Conservation (phyloP, 2,888 invertebrate species). For the Minunthozetes semirufus region DNA sequence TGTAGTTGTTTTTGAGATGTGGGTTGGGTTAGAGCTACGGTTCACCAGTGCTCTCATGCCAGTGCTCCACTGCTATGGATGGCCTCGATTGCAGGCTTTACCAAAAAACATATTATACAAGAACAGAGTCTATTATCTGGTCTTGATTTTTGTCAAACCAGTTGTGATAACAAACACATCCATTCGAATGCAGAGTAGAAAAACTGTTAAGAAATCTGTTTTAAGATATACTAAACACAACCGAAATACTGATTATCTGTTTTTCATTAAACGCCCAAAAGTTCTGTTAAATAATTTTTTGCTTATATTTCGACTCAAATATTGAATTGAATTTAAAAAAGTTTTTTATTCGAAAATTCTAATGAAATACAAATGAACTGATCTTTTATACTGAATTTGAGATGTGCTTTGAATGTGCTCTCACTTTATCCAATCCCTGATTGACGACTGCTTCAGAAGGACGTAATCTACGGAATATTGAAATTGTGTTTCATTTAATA, state of each 20-base stretch:
- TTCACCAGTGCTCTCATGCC: neutral
- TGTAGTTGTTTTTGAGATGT: slow-evolving; percentile 1
- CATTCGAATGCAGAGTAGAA: neutral
- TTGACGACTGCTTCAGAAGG: slow-evolving; percentile 25
- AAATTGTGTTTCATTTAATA: neutral
- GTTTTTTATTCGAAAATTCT: neutral
- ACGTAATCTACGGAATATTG: neutral
- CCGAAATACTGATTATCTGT: slow-evolving; percentile 10
- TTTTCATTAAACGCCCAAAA: slow-evolving; percentile 8
- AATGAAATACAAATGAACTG: neutral
- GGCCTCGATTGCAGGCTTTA: slow-evolving; percentile 16
- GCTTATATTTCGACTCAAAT: neutral
- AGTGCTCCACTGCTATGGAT: slow-evolving; percentile 14
- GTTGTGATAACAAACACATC: slow-evolving; percentile 29
- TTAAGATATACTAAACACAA: neutral
- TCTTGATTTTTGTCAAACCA: slow-evolving; percentile 33
- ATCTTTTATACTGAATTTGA: neutral
- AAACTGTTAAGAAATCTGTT: neutral
- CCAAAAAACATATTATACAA: neutral
- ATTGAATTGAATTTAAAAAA: neutral
- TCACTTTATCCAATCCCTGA: neutral
- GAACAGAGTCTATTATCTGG: slow-evolving; percentile 22
- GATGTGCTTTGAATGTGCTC: neutral
- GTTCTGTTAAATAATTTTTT: neutral
- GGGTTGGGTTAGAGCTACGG: slow-evolving; percentile 26